phyloP scores from a whole-genome alignment of 2,888 invertebrate genomes.

The Drosophila ustulata region DNA sequence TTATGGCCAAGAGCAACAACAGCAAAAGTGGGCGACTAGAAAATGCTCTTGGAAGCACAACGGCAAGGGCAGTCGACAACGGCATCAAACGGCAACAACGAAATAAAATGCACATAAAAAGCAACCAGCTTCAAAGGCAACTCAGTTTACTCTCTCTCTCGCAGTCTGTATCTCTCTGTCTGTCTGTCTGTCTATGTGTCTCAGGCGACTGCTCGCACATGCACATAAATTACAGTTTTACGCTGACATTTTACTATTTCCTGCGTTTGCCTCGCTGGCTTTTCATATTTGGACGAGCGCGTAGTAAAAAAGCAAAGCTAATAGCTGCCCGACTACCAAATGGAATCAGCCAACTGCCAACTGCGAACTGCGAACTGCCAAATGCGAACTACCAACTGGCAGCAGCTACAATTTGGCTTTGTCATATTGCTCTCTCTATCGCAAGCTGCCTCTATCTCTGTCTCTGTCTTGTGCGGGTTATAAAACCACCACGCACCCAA shows the following conservation, averaged over 20 bases:
- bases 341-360: constrained; percentile 19
- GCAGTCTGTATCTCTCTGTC: not conserved
- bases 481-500: constrained; percentile 45
- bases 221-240: constrained; percentile 81
- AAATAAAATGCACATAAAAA: constrained; percentile 74
- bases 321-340: constrained; percentile 51
- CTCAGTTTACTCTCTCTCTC: not conserved
- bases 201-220: constrained; percentile 56
- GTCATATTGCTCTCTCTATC: constrained; percentile 38
- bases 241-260: constrained; percentile 81
- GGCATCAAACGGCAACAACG: constrained; percentile 66
- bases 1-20: constrained; percentile 35
- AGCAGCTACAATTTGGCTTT: constrained; percentile 61
- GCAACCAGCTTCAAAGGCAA: constrained; percentile 32
- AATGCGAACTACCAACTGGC: constrained; percentile 30
- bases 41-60: constrained; percentile 4
- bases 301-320: constrained; percentile 77
- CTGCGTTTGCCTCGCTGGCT: constrained; percentile 67
- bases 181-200: constrained; percentile 13
- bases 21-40: constrained; percentile 13
- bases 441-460: constrained; percentile 20
- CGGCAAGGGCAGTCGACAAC: constrained; percentile 28
- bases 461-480: constrained; percentile 38
- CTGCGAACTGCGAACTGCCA: constrained; percentile 9
- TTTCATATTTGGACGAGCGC: constrained; percentile 68